A percentile compares a stretch with the other conserved stretches of the same genome.
Conservation (phyloP, 2,797 vertebrate species). For the Chromobotia macracanthus region DNA sequence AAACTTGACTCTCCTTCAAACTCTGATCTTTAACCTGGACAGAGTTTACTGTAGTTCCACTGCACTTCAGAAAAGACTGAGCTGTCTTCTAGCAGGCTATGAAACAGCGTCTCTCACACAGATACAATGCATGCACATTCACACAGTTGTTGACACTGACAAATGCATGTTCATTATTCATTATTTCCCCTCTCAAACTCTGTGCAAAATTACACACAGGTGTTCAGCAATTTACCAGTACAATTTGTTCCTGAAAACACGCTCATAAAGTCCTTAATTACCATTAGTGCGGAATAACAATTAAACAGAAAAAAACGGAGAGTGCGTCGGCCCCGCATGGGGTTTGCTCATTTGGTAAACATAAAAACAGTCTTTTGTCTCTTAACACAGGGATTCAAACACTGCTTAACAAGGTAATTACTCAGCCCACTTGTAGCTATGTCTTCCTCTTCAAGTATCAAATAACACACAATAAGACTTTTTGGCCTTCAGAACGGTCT, state of each 20-base stretch:
- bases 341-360: conserved; percentile 41
- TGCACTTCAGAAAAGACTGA: conserved; percentile 50
- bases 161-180: conserved; percentile 3
- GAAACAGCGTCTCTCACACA: not conserved
- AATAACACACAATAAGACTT: not conserved
- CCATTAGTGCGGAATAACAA: conserved; percentile 9
- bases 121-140: not conserved
- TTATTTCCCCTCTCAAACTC: not conserved
- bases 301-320: not conserved
- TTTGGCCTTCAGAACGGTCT: conserved; percentile 6
- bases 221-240: not conserved
- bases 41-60: conserved; percentile 10
- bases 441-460: conserved; percentile 23
- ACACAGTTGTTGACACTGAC: not conserved
- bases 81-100: no score
- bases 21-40: not conserved
- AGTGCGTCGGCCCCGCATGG: not conserved
- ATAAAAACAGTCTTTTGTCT: conserved; percentile 37
- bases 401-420: conserved; percentile 34
- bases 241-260: not conserved
- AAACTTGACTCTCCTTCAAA: no score
- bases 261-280: conserved; percentile 7
- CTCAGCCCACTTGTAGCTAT: not conserved
- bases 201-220: not conserved
- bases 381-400: conserved; percentile 3